Evolutionary conservation across 2,113 vertebrate genomes (phyloP), one percentile per base, ranked within the genome.

Genomic region (Polyodon spathula): DNA sequence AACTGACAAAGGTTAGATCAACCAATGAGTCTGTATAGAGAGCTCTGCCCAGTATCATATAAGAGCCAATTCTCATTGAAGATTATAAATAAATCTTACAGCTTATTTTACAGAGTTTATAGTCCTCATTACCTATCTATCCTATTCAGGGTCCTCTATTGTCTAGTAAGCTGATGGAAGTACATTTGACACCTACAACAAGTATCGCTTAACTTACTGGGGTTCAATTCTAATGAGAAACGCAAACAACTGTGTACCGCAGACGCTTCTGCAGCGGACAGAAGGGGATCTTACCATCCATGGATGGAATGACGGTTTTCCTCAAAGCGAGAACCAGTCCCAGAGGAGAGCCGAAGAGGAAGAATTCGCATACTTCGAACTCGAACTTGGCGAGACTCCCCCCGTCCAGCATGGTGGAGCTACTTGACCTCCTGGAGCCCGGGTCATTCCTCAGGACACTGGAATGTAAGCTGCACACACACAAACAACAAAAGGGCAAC

Each of bases 361-460:
- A 99, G 79, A 98, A 96, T 75, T 99, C 94, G 0, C 92, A 82
- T 67, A 95, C 90, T 76, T 97, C 96, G 65, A 99, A 98, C 56
- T 99, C 93, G 67, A 99, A 94, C 75, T 87, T 97, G 17, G 92
- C 89, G 58, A 90, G 74, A 37, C 80, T 77, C 52, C 81, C 74
- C 40, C 88, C 85, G 0, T 95, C 91, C 80, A 93, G 67, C 88
- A 96, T 88, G 0, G 90, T 92, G 64, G 92, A 94, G 80, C 85
- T 92, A 59, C 94, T 97, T 0, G 93, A 95, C n/a, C 88, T 74
- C 37, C 94, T 76, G 1, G 95, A 92, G 0, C 85, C 79, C 0
- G 90, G 78, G 61, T 94, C 94, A 0, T 82, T 91, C 60, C 85
- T 86, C 70, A 99, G 83, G 37, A 95, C 90, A 1, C 91, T 91